Evolutionary conservation across 2,797 vertebrate species (phyloP).

Genomic region (Helarctos malayanus): DNA sequence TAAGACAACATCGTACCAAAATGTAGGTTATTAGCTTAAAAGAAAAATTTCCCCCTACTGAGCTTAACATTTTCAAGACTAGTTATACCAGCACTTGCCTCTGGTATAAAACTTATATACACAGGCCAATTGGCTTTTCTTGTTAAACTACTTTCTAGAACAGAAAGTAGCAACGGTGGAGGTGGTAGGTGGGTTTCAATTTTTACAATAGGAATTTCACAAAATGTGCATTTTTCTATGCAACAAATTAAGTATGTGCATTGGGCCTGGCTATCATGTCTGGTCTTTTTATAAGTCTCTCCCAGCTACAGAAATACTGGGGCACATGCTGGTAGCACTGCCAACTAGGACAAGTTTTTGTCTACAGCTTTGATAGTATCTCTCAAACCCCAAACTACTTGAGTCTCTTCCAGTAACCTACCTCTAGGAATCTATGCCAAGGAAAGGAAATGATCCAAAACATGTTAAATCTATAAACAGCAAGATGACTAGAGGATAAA

Average conservation of each 20-base stretch:
- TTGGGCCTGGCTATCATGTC: neutral
- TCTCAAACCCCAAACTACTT: neutral
- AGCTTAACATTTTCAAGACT: neutral
- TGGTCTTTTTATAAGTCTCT: neutral
- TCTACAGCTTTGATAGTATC: neutral
- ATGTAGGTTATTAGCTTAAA: neutral
- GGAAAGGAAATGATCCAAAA: neutral
- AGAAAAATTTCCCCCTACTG: neutral
- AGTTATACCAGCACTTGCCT: neutral
- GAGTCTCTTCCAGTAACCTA: neutral
- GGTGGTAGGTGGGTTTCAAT: neutral
- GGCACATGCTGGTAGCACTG: neutral
- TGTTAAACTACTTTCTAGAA: slow-evolving; percentile 15
- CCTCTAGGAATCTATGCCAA: neutral
- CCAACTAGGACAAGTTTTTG: neutral
- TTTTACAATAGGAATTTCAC: neutral
- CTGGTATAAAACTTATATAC: neutral
- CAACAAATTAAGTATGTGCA: neutral
- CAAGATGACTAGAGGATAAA: neutral
- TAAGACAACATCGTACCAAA: neutral
- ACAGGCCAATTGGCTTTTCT: slow-evolving; percentile 14
- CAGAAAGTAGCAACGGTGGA: neutral
- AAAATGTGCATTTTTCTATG: neutral
- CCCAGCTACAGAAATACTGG: neutral
- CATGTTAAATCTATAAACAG: neutral